phyloP scores from a whole-genome alignment of 2,113 vertebrate genomes.

The Pogona vitticeps region DNA sequence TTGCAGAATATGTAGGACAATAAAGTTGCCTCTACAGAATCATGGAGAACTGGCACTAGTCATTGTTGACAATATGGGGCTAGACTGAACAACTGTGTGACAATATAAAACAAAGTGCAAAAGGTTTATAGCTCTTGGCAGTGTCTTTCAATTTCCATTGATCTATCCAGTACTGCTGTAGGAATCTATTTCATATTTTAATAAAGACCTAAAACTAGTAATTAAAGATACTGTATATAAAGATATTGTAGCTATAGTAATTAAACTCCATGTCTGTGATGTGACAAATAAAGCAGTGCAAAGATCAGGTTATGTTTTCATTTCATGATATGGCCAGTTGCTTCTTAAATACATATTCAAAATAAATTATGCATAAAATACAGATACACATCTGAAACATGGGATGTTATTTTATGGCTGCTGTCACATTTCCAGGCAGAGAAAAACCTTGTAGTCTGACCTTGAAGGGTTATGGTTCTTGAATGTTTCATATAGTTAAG shows the following conservation, averaged over 20 bases:
- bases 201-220: background rate
- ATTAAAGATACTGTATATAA: background rate
- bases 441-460: background rate
- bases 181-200: background rate
- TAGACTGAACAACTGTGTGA: background rate
- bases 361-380: background rate
- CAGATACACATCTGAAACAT: background rate
- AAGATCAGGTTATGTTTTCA: conserved; percentile 13
- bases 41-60: background rate
- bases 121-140: background rate
- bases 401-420: background rate
- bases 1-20: too few relatives aligned
- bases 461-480: background rate
- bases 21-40: too few relatives aligned
- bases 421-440: background rate
- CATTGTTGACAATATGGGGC: background rate
- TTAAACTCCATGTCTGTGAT: background rate
- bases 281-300: background rate
- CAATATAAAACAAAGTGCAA: background rate
- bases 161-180: background rate
- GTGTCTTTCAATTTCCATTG: background rate
- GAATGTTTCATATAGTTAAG: background rate
- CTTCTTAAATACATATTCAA: background rate
- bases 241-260: background rate
- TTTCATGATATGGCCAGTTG: background rate